A percentile compares a stretch with the other conserved stretches of the same genome.
These are phyloP conservation scores for Creontiades dilutus DNA, from an alignment of 2,888 invertebrate species.

Conservation along the genomic window DNA sequence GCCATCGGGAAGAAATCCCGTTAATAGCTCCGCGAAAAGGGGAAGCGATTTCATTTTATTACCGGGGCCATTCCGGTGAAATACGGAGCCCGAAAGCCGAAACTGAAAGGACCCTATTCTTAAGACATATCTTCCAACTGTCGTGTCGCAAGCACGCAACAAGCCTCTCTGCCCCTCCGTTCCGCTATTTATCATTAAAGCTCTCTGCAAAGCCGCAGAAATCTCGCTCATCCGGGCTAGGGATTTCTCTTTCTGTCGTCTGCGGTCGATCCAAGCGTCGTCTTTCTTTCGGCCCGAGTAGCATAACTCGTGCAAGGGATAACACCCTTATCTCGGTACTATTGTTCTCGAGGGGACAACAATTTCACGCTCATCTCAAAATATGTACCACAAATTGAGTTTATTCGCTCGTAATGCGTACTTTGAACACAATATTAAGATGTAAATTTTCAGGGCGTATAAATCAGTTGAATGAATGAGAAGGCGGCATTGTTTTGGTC, in stretches of 20 bases:
- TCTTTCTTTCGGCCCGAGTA: neutral
- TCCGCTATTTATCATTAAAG: slow-evolving; percentile 30
- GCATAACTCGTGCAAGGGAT: no score
- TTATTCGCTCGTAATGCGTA: no score
- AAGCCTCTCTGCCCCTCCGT: neutral
- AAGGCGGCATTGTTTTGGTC: no score
- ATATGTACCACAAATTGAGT: no score
- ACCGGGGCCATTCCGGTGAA: slow-evolving; percentile 29
- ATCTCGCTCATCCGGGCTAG: slow-evolving; percentile 9
- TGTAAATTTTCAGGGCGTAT: no score
- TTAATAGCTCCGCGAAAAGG: neutral
- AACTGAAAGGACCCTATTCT: slow-evolving; percentile 47
- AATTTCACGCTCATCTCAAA: no score
- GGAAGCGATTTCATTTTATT: slow-evolving; percentile 52
- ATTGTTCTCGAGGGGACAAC: no score
- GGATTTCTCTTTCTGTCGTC: slow-evolving; percentile 20
- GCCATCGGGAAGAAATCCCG: slow-evolving; percentile 39
- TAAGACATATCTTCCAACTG: slow-evolving; percentile 35
- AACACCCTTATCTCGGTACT: no score
- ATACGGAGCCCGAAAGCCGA: slow-evolving; percentile 25
- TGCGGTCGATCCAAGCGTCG: neutral
- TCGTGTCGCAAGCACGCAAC: slow-evolving; percentile 48
- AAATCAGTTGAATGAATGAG: no score
- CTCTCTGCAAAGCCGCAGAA: slow-evolving; percentile 31
- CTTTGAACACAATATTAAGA: no score